phyloP scores from a whole-genome alignment of 2,113 vertebrate genomes.

The Chaenocephalus aceratus region DNA sequence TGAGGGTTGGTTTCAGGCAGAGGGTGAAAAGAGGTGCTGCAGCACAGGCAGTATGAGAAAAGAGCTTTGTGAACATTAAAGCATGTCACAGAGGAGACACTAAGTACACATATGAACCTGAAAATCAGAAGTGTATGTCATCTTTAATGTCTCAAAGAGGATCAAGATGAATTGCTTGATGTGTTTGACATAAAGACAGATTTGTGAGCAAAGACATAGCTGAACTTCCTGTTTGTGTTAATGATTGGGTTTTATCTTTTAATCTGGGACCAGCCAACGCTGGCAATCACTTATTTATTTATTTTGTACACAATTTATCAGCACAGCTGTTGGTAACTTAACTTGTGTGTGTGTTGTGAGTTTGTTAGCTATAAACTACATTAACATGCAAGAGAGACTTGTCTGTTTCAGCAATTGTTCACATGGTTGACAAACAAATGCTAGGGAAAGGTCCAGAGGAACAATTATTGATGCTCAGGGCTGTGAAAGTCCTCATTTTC shows the following conservation, averaged over 20 bases:
- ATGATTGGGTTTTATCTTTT: neutral
- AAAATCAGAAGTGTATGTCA: too few species aligned
- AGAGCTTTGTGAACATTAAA: too few species aligned
- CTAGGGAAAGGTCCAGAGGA: neutral
- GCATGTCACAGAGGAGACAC: too few species aligned
- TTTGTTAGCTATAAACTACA: conserved; percentile 3
- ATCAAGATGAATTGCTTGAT: neutral
- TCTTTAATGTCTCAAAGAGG: neutral
- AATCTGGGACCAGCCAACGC: neutral
- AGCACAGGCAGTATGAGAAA: too few species aligned
- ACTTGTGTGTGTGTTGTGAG: neutral
- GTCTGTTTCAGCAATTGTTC: neutral
- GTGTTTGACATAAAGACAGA: neutral
- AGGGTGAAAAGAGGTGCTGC: too few species aligned
- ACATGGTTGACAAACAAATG: conserved; percentile 16
- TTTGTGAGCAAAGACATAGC: neutral
- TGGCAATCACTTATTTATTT: conserved; percentile 1
- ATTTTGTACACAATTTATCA: too few species aligned
- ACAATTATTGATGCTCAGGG: conserved; percentile 21
- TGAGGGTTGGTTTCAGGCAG: too few species aligned
- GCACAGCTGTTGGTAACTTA: neutral
- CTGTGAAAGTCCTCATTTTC: conserved; percentile 41
- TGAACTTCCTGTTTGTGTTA: neutral
- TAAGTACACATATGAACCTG: too few species aligned
- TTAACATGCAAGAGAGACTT: neutral